phyloP scores from a whole-genome alignment of 2,113 vertebrate species.

The Apteryx mantelli region DNA sequence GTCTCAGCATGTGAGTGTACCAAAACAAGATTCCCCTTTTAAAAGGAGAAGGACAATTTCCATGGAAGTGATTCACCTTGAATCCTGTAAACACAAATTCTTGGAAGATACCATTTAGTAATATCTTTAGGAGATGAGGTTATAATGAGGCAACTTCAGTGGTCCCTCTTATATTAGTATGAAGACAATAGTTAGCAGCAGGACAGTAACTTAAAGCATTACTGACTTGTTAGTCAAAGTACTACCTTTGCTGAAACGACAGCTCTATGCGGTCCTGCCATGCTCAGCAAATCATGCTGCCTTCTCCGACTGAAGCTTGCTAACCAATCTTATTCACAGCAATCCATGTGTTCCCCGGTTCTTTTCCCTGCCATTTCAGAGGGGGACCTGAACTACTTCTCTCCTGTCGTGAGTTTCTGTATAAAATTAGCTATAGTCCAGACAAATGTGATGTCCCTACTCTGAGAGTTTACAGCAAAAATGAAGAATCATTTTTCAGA shows the following conservation, averaged over 20 bases:
- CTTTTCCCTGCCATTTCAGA: neutral
- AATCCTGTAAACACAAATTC: neutral
- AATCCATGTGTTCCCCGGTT: neutral
- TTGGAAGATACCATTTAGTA: neutral
- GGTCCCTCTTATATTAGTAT: neutral
- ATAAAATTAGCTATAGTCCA: neutral
- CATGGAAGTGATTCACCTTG: conserved; percentile 39
- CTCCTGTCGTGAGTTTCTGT: neutral
- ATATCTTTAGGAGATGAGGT: neutral
- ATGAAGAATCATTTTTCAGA: neutral
- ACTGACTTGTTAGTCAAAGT: neutral
- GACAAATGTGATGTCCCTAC: neutral
- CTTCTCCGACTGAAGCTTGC: neutral
- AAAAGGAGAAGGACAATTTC: conserved; percentile 3
- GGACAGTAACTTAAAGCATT: neutral
- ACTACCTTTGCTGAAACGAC: neutral
- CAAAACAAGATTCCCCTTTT: neutral
- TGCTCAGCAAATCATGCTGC: neutral
- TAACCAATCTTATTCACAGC: neutral
- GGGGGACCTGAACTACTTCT: neutral
- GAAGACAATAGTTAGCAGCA: neutral
- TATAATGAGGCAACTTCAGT: conserved; percentile 4
- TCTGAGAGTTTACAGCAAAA: neutral
- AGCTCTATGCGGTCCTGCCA: neutral
- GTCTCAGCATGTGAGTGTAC: neutral